These are phyloP conservation scores for Acrossocheilus wenchowensis DNA, from an alignment of 2,797 vertebrate species.

Conservation along the genomic window DNA sequence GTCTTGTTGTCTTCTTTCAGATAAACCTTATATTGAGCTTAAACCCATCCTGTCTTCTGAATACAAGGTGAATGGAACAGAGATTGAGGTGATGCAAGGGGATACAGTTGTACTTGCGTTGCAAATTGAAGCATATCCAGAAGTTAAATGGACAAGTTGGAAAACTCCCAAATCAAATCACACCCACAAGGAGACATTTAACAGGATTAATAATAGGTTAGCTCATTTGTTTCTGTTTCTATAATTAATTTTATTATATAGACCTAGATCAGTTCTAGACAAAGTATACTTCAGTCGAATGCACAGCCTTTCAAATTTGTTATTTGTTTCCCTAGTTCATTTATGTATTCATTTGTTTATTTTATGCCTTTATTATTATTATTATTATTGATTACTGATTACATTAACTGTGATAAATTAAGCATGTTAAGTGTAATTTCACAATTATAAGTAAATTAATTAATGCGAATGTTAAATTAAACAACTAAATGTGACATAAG, in stretches of 20 bases:
- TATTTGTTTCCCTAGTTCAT: not conserved
- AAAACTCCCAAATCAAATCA: slow-evolving; percentile 53
- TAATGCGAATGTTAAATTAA: no score
- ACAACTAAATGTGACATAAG: no score
- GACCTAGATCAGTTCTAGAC: no score
- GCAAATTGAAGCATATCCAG: slow-evolving; percentile 84
- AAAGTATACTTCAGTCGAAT: not conserved
- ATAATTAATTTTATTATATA: not conserved
- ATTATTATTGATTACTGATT: not conserved
- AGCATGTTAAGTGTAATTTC: not conserved
- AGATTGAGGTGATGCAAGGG: slow-evolving; percentile 69
- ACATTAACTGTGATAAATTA: not conserved
- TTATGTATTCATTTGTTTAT: not conserved
- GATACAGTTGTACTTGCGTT: slow-evolving; percentile 37
- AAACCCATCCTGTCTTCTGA: slow-evolving; percentile 14
- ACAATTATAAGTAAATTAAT: no score
- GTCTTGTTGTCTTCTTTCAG: slow-evolving; percentile 17
- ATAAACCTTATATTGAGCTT: slow-evolving; percentile 39
- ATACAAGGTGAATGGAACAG: slow-evolving; percentile 61
- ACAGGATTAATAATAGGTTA: slow-evolving; percentile 64
- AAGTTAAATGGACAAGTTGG: slow-evolving; percentile 68
- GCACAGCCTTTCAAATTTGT: no score
- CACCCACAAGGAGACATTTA: slow-evolving; percentile 47
- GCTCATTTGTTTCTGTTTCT: not conserved
- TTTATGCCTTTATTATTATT: not conserved